phyloP scores from a whole-genome alignment of 2,113 vertebrate genomes.

The Tylochromis polylepis region DNA sequence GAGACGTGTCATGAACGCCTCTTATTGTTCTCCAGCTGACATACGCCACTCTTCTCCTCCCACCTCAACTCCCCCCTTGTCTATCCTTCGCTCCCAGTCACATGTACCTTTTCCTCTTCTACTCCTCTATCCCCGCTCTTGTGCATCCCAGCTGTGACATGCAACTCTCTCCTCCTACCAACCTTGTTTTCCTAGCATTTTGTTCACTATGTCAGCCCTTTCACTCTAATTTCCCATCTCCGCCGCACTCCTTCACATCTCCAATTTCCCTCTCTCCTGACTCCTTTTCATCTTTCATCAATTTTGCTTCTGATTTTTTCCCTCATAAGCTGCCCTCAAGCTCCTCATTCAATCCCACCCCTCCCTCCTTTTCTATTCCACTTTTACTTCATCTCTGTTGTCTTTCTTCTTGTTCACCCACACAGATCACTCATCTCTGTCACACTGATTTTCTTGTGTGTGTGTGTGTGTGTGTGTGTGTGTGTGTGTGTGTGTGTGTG shows the following conservation, averaged over 20 bases:
- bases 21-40: conserved; percentile 65
- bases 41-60: conserved; percentile 17
- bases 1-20: conserved; percentile 63
- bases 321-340: background rate
- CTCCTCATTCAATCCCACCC: background rate
- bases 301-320: background rate
- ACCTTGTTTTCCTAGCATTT: background rate
- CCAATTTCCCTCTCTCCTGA: background rate
- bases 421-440: conserved; percentile 34
- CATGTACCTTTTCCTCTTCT: conserved; percentile 23
- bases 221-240: background rate
- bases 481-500: background rate
- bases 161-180: conserved; percentile 16
- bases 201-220: background rate
- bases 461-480: background rate
- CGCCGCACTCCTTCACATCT: background rate
- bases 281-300: background rate
- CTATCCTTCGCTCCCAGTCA: conserved; percentile 31
- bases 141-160: conserved; percentile 14
- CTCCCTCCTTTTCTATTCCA: conserved; percentile 1
- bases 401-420: conserved; percentile 17
- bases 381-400: conserved; percentile 1
- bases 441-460: conserved; percentile 2
- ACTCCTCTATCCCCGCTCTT: background rate
- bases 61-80: background rate